These are phyloP conservation scores for Arizona elegans DNA, from an alignment of 2,113 vertebrate genomes.

Conservation along the genomic window DNA sequence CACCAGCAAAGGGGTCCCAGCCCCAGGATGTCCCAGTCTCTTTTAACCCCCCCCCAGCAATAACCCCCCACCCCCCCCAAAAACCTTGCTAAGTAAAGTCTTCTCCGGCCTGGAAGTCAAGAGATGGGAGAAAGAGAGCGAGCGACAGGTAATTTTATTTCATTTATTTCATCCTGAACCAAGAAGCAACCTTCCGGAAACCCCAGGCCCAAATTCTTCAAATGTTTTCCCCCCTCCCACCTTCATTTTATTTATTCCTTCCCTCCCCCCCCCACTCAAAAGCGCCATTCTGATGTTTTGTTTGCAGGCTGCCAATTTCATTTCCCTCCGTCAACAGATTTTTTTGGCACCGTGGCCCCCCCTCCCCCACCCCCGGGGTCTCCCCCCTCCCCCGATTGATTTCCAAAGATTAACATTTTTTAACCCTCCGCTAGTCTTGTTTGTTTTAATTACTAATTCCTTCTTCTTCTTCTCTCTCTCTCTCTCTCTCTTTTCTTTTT, in stretches of 20 bases:
- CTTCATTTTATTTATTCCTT: background rate
- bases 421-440: background rate
- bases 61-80: no score
- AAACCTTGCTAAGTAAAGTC: background rate
- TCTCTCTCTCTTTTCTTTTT: background rate
- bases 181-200: no score
- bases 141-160: no score
- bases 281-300: no score
- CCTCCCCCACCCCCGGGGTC: no score
- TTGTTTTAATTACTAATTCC: background rate
- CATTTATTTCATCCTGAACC: background rate
- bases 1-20: background rate
- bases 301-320: background rate
- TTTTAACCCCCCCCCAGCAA: no score
- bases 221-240: background rate
- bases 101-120: background rate
- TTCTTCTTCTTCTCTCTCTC: accelerated
- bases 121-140: background rate
- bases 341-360: background rate
- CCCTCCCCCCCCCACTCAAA: background rate
- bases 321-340: background rate
- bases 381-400: background rate
- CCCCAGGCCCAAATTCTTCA: background rate
- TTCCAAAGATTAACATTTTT: background rate
- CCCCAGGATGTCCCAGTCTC: no score